These are phyloP conservation scores for Stenolophus ochropezus DNA, from an alignment of 2,888 invertebrate genomes.

Conservation along the genomic window DNA sequence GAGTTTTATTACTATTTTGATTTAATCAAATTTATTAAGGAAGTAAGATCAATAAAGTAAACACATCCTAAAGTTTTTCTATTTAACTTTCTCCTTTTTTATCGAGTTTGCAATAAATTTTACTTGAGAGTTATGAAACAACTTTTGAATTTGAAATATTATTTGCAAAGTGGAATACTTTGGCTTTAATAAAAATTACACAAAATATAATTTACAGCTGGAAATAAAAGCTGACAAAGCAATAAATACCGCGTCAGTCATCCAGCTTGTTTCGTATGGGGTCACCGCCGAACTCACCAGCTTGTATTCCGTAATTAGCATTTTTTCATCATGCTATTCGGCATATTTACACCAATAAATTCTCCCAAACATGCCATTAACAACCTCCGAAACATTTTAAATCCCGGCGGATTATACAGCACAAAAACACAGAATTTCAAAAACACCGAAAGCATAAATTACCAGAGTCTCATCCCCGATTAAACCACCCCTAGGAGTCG, in stretches of 20 bases:
- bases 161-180: not conserved
- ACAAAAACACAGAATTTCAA: slow-evolving; percentile 49
- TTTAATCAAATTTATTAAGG: too few species aligned
- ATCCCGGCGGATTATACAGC: slow-evolving; percentile 42
- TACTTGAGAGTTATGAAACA: not conserved
- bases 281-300: not conserved
- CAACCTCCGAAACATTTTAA: slow-evolving; percentile 46
- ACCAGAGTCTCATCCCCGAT: not conserved
- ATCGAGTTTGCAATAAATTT: too few species aligned
- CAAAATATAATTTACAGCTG: not conserved
- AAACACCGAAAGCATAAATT: slow-evolving; percentile 55
- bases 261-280: not conserved
- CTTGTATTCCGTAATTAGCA: slow-evolving; percentile 21
- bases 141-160: not conserved
- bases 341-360: slow-evolving; percentile 46
- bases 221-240: not conserved
- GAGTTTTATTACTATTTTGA: too few species aligned
- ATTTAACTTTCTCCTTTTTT: too few species aligned
- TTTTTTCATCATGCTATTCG: slow-evolving; percentile 20
- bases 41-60: too few species aligned
- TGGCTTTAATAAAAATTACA: not conserved
- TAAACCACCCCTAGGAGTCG: not conserved
- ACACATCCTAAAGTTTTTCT: too few species aligned
- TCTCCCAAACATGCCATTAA: slow-evolving; percentile 32
- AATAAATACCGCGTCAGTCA: not conserved